phyloP scores from a whole-genome alignment of 2,888 invertebrate genomes.

The Athripsodes cinereus region DNA sequence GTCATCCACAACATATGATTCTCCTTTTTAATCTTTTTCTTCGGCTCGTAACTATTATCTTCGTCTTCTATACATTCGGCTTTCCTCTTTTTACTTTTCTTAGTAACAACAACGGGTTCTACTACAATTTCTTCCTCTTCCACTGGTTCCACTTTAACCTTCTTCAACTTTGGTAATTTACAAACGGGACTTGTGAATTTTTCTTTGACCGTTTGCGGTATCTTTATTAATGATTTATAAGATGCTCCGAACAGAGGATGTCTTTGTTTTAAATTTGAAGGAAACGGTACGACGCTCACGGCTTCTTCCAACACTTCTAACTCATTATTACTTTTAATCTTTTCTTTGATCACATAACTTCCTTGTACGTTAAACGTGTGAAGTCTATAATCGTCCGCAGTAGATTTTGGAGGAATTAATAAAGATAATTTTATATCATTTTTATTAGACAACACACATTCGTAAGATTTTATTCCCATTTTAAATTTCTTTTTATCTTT shows the following conservation, averaged over 20 bases:
- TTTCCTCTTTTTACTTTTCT: constrained; percentile 5
- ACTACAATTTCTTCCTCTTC: background rate
- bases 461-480: constrained; percentile 15
- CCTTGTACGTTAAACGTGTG: constrained; percentile 12
- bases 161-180: constrained; percentile 7
- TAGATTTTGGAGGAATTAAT: constrained; percentile 11
- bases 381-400: constrained; percentile 7
- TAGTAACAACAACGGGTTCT: background rate
- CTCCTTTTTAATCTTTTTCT: constrained; percentile 17
- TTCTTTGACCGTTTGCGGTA: constrained; percentile 14
- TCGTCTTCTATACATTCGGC: constrained; percentile 1
- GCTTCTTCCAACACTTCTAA: constrained; percentile 11
- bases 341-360: constrained; percentile 19
- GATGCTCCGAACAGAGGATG: constrained; percentile 21
- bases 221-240: constrained; percentile 17
- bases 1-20: constrained; percentile 18
- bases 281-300: constrained; percentile 16
- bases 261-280: constrained; percentile 20
- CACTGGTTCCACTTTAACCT: constrained; percentile 4
- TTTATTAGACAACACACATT: constrained; percentile 16
- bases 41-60: background rate
- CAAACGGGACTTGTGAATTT: constrained; percentile 15
- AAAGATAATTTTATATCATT: constrained; percentile 9
- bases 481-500: constrained; percentile 21
- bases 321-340: constrained; percentile 9